These are phyloP conservation scores for Phodopus roborovskii DNA, from an alignment of 2,113 vertebrate genomes.

Conservation along the genomic window DNA sequence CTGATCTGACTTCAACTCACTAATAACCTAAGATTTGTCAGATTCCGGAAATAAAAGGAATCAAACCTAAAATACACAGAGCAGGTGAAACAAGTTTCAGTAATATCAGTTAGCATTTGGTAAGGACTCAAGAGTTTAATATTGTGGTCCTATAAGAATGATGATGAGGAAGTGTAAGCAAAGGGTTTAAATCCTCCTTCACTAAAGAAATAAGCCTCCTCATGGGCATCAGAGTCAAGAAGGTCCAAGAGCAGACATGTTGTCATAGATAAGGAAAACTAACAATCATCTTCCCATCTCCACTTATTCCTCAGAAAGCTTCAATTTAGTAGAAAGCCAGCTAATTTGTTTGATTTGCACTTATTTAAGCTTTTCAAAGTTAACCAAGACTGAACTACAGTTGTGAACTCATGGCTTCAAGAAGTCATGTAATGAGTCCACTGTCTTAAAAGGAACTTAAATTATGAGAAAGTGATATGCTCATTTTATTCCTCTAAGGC, in stretches of 20 bases:
- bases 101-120: not conserved
- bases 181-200: slow-evolving; percentile 9
- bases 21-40: not conserved
- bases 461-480: not conserved
- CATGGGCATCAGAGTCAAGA: not conserved
- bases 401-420: slow-evolving; percentile 14
- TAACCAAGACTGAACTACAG: not conserved
- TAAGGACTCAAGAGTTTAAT: not conserved
- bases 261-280: not conserved
- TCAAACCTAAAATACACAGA: not conserved
- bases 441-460: not conserved
- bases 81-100: not conserved
- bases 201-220: not conserved
- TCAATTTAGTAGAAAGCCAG: not conserved
- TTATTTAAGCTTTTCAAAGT: not conserved
- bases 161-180: not conserved
- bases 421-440: not conserved
- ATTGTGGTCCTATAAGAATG: not conserved
- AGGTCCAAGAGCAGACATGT: not conserved
- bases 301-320: not conserved
- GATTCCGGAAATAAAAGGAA: not conserved
- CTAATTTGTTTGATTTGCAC: not conserved
- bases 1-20: not conserved
- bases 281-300: not conserved
- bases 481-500: not conserved